These are phyloP conservation scores for Muraenolepis orangiensis DNA, from an alignment of 2,797 vertebrate species.

Conservation along the genomic window DNA sequence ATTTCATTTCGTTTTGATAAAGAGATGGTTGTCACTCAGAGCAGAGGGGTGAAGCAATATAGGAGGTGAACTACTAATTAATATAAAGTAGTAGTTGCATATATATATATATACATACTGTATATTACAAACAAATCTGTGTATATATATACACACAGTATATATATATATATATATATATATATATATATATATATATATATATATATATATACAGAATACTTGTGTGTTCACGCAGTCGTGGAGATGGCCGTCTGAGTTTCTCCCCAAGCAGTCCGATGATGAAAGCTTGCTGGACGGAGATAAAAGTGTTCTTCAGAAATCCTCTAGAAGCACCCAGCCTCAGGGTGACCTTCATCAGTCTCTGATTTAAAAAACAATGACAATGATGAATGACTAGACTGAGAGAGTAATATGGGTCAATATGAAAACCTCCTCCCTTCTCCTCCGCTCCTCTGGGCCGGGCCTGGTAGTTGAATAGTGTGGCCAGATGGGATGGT, in stretches of 20 bases:
- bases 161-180: neutral
- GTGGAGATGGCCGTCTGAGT: neutral
- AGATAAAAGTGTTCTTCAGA: neutral
- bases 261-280: neutral
- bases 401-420: neutral
- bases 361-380: neutral
- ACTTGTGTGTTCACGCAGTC: neutral
- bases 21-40: neutral
- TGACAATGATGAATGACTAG: neutral
- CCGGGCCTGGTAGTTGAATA: no score
- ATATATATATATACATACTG: neutral
- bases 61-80: no score
- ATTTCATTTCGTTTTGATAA: neutral
- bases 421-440: neutral
- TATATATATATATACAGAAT: neutral
- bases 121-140: no score
- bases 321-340: neutral
- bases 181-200: no score
- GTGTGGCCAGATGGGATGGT: neutral
- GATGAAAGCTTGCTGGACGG: neutral
- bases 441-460: neutral
- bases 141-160: neutral
- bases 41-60: no score
- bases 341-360: neutral
- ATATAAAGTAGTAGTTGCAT: neutral